Conservation (phyloP, 2,797 vertebrate species). For the Mormyrops attenuatus region DNA sequence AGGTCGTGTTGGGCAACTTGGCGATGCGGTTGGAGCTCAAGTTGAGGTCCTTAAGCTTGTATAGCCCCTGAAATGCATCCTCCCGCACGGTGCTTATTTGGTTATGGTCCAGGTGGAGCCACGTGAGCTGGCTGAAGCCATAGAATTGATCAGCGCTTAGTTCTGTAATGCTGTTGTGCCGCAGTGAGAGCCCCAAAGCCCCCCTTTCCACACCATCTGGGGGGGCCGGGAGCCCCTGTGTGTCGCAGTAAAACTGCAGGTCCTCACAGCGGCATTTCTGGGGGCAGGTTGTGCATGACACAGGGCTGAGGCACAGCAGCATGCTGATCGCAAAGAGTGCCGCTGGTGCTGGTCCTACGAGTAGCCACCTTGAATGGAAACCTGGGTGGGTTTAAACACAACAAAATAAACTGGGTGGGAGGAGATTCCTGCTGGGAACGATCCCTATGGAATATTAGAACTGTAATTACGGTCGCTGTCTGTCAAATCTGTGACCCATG, state of each 20-base stretch:
- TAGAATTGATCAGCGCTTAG: slow-evolving; percentile 95
- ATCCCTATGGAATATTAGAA: neutral
- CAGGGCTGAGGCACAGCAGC: slow-evolving; percentile 92
- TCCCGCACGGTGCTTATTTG: slow-evolving; percentile 93
- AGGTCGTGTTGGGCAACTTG: slow-evolving; percentile 99
- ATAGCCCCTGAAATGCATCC: slow-evolving; percentile 98
- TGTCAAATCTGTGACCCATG: neutral
- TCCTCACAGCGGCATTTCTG: slow-evolving; percentile 99
- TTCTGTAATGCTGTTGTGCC: slow-evolving; percentile 94
- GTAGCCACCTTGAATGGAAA: slow-evolving; percentile 99
- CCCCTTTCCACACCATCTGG: slow-evolving; percentile 94
- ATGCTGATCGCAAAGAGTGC: slow-evolving; percentile 97
- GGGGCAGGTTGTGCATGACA: slow-evolving; percentile 96
- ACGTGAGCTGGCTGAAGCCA: slow-evolving; percentile 95
- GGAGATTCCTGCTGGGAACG: neutral
- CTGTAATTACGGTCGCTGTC: neutral
- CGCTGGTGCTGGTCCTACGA: slow-evolving; percentile 97
- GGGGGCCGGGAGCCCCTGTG: slow-evolving; percentile 93
- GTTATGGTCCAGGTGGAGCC: slow-evolving; percentile 98
- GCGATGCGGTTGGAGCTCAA: slow-evolving; percentile 98
- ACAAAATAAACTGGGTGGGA: slow-evolving; percentile 63
- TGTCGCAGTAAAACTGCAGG: slow-evolving; percentile 99
- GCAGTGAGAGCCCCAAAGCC: slow-evolving; percentile 93
- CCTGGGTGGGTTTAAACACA: slow-evolving; percentile 82
- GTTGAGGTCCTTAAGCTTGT: slow-evolving; percentile 98